Percentiles rank a stretch among this genome's conserved stretches.
phyloP scores from a whole-genome alignment of 2,113 vertebrate species.

The Calidris pugnax region DNA sequence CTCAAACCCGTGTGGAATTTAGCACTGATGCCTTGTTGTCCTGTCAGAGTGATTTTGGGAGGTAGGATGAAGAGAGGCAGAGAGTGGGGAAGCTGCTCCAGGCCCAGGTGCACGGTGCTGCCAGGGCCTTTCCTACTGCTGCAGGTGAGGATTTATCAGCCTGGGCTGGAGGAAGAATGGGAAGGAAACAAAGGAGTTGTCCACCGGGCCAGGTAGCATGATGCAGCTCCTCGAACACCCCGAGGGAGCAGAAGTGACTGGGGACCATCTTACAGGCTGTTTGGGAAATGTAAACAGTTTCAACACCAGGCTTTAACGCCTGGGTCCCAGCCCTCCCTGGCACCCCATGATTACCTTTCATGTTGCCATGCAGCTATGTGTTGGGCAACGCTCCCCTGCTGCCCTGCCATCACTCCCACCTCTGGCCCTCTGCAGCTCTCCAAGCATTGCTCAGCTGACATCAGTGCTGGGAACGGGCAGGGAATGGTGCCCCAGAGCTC shows the following conservation, averaged over 20 bases:
- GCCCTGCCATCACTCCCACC: background rate
- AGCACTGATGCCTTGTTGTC: background rate
- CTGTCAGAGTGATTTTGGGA: background rate
- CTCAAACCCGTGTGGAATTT: background rate
- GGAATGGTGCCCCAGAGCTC: background rate
- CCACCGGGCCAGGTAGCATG: fast-evolving
- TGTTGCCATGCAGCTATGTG: background rate
- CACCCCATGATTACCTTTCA: background rate
- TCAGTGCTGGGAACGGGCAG: background rate
- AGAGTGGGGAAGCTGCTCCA: background rate
- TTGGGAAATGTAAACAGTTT: background rate
- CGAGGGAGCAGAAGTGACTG: background rate
- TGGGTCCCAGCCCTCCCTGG: fast-evolving
- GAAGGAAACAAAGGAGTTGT: background rate
- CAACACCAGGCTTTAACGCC: background rate
- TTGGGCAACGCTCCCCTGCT: fast-evolving
- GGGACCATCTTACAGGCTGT: background rate
- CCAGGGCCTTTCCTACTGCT: background rate
- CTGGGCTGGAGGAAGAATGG: background rate
- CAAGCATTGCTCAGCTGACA: fast-evolving
- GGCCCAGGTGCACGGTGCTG: background rate
- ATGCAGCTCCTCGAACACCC: background rate
- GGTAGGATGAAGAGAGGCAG: background rate
- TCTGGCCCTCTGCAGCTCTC: fast-evolving
- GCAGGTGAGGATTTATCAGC: background rate